Evolutionary conservation across 2,113 vertebrate species (phyloP), one percentile per base, ranked within the genome.

Genomic region (Alligator sinensis): DNA sequence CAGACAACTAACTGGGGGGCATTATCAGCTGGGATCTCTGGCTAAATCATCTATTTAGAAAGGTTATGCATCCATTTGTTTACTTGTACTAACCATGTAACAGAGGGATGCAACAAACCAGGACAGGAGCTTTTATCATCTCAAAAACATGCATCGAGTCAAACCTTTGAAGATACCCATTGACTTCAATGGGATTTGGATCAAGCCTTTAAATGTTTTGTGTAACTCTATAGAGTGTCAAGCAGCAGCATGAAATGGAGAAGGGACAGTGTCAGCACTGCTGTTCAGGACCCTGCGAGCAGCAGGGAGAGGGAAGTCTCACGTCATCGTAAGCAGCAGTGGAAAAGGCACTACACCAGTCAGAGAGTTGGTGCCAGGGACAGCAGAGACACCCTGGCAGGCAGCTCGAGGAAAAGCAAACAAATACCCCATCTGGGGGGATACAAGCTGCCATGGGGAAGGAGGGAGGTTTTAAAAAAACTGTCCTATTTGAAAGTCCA

Each of bases 331-430:
- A 38, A 18, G 21, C 63, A 64, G 27, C 5, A 4, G 77, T 24
- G 47, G 66, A 7, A 19, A 17, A 25, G 27, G 2, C 14, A 9
- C 25, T 24, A 24, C 28, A 38, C 22, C 15, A 11, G 54, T 57
- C 28, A 4, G 27, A 82, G 30, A 66, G 3, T 25, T 13, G 25
- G 58, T 58, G 47, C 77, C 24, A 28, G 78, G 38, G 64, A 28
- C 62, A 72, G 11, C 1, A 0, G 5, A 57, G 5, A 63, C 27
- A 34, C 34, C 68, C 30, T 82, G 0, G 0, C 27, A 77, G 58
- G 28, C 6, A 12, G 4, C 54, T 72, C 18, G 3, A n/a, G 22
- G 80, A 6, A 80, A 85, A 11, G 62, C 25, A 74, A 9, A 55
- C 0, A 0, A 38, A 13, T 4, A 7, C 14, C 34, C 22, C 22